Conservation (phyloP, 1,140 invertebrate genomes). For the Brachionus sp. region DNA sequence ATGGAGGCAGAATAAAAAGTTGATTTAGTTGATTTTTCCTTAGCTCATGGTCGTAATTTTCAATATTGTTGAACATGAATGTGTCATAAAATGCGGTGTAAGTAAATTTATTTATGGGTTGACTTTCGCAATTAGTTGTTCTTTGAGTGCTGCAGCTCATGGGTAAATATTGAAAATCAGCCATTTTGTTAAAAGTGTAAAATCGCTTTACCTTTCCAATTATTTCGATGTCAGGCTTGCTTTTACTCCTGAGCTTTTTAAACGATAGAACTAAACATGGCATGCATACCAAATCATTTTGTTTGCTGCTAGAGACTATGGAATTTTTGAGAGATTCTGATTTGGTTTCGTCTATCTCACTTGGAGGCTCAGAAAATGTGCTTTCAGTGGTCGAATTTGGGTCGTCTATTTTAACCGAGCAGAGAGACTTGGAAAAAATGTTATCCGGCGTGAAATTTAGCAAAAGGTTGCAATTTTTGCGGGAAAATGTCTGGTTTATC, state of each 20-base stretch:
- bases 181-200: slow-evolving; percentile 65
- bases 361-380: background rate
- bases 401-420: background rate
- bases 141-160: slow-evolving; percentile 57
- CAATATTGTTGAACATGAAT: slow-evolving; percentile 20
- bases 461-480: background rate
- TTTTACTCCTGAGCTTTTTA: background rate
- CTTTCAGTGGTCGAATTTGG: background rate
- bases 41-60: slow-evolving; percentile 32
- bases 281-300: background rate
- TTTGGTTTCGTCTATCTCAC: background rate
- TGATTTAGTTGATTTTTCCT: slow-evolving; percentile 62
- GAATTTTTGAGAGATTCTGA: background rate
- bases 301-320: background rate
- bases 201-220: slow-evolving; percentile 6
- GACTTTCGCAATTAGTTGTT: background rate
- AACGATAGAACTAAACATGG: background rate
- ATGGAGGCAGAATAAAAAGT: slow-evolving; percentile 70
- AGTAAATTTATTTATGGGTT: slow-evolving; percentile 8
- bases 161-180: slow-evolving; percentile 86
- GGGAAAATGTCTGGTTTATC: background rate
- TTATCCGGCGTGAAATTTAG: slow-evolving; percentile 33
- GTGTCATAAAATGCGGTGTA: slow-evolving; percentile 38
- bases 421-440: slow-evolving; percentile 20
- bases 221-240: background rate